These are phyloP conservation scores for Gambusia yucatana DNA, from an alignment of 2,797 vertebrate genomes.

Conservation along the genomic window DNA sequence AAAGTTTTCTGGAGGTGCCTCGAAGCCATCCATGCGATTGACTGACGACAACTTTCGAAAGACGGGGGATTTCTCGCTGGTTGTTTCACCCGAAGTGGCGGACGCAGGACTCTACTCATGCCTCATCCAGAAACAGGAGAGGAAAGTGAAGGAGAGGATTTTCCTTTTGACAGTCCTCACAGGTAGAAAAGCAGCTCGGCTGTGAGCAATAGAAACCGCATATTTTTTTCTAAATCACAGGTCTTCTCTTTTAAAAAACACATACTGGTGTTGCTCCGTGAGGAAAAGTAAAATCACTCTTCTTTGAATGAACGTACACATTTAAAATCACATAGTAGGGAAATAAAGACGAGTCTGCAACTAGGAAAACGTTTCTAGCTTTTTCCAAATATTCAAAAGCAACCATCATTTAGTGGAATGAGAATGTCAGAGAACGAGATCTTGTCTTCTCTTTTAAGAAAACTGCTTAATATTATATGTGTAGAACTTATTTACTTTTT, in stretches of 20 bases:
- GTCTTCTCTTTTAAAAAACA: background rate
- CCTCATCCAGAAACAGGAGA: conserved; percentile 48
- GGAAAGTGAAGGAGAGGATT: conserved; percentile 54
- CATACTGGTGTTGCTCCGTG: background rate
- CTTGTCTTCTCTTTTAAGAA: background rate
- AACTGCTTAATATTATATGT: background rate
- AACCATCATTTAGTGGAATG: background rate
- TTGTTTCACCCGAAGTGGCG: conserved; percentile 52
- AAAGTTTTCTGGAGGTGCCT: conserved; percentile 35
- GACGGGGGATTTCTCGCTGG: conserved; percentile 71
- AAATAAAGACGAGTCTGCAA: background rate
- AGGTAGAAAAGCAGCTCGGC: conserved; percentile 60
- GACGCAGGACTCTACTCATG: conserved; percentile 76
- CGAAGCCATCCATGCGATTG: conserved; percentile 52
- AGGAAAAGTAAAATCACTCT: conserved; percentile 7
- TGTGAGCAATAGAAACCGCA: background rate
- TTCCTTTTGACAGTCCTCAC: conserved; percentile 73
- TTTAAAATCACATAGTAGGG: background rate
- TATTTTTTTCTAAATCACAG: background rate
- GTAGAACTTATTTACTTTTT: conserved; percentile 13
- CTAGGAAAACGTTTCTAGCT: background rate
- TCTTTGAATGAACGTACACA: background rate
- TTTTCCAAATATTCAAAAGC: background rate
- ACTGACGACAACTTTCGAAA: conserved; percentile 62
- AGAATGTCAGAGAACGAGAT: background rate